phyloP scores from a whole-genome alignment of 2,113 vertebrate genomes.

The Poicephalus gulielmi region DNA sequence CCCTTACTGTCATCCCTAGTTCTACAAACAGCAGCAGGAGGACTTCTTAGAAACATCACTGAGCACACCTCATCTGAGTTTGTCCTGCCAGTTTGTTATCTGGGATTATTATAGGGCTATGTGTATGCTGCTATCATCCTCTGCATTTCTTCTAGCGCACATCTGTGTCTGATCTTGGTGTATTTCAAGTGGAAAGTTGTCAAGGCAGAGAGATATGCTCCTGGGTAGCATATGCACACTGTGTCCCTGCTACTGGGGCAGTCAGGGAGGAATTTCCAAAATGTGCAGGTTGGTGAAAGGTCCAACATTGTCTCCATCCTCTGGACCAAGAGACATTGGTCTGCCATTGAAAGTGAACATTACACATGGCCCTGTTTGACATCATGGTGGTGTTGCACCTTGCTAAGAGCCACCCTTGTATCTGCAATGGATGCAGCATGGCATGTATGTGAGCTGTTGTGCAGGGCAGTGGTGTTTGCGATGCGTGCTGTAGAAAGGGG shows the following conservation, averaged over 20 bases:
- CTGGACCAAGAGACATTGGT: neutral
- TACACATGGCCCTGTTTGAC: neutral
- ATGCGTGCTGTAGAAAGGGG: accelerated
- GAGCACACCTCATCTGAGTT: neutral
- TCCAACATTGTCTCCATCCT: neutral
- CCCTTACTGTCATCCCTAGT: neutral
- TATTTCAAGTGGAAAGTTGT: neutral
- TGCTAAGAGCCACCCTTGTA: neutral
- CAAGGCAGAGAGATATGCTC: neutral
- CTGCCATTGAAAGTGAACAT: neutral
- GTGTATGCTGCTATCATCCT: neutral
- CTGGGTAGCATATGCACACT: neutral
- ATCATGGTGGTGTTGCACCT: neutral
- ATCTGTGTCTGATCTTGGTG: neutral
- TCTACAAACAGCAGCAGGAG: neutral
- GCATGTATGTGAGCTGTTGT: neutral
- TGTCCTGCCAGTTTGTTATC: neutral
- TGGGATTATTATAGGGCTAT: neutral
- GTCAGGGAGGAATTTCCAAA: neutral
- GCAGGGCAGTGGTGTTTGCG: neutral
- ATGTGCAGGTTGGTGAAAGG: neutral
- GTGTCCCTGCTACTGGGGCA: neutral
- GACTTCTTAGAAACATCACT: neutral
- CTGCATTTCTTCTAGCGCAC: neutral
- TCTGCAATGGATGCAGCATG: accelerated